Evolutionary conservation across 2,888 invertebrate genomes (phyloP).

Genomic region (Baccha elongata): DNA sequence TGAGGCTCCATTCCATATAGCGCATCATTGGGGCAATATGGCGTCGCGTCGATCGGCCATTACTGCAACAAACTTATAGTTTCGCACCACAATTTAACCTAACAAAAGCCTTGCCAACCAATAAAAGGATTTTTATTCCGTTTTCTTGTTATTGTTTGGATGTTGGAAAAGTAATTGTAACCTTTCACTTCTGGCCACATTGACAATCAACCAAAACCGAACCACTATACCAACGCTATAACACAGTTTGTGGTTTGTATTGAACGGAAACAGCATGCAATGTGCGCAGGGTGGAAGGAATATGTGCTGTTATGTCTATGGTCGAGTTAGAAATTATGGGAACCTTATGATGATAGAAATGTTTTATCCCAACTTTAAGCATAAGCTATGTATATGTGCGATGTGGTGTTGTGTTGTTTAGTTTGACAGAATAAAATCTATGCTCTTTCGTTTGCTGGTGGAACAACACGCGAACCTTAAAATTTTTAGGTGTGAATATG

Average conservation of each 20-base stretch:
- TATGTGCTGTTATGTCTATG: conserved; percentile 24
- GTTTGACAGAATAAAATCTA: conserved; percentile 54
- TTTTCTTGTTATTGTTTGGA: conserved; percentile 51
- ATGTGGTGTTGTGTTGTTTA: conserved; percentile 2
- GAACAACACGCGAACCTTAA: conserved; percentile 55
- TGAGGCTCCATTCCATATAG: conserved; percentile 2
- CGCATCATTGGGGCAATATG: conserved; percentile 16
- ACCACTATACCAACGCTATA: too few relatives aligned
- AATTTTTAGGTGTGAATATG: conserved; percentile 70
- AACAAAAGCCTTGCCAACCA: conserved; percentile 52
- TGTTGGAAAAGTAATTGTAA: conserved; percentile 71
- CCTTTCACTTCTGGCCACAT: conserved; percentile 73
- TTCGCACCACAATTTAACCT: conserved; percentile 40
- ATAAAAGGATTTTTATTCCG: conserved; percentile 61
- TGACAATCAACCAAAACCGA: conserved; percentile 59
- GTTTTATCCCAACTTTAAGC: conserved; percentile 49
- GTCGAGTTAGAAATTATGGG: conserved; percentile 61
- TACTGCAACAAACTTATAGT: conserved; percentile 45
- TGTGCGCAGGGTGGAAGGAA: conserved; percentile 28
- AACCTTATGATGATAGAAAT: conserved; percentile 73
- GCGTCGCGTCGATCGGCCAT: conserved; percentile 6
- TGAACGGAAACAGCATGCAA: conserved; percentile 48
- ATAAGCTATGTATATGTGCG: too few relatives aligned
- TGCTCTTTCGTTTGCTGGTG: conserved; percentile 4
- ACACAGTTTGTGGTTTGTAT: not conserved